Base-by-base conservation (phyloP, 1,140 invertebrate species). In the Drosophila tsacasi region DNA sequence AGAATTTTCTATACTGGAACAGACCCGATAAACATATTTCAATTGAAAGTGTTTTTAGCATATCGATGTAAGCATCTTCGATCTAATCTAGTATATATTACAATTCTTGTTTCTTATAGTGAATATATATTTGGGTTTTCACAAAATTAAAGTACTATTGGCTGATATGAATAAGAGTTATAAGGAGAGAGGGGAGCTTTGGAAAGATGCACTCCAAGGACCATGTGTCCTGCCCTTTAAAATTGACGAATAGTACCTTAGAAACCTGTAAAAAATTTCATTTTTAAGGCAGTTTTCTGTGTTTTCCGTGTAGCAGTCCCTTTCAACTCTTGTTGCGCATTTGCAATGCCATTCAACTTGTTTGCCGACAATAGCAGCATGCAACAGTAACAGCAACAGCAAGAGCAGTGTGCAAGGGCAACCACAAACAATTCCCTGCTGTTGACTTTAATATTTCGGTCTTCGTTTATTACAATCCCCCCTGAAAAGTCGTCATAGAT, bases 321-420 rank as follows among this genome's bases (percentile, higher is more conserved):
- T 40, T 60, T 25, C 54, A 40, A 35, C 67, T 83, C 76, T 75
- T 80, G 80, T 74, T 76, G 81, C 81, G 39, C 81, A 71, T 83
- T 83, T 80, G 81, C 77, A 80, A 81, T 89, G 83, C 83, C 81
- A 87, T 87, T 87, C 84, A 87, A 89, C 83, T 89, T 85, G 77
- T 81, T 72, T 83, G 76, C 75, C 49, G 55, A 50, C 65, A 65
- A 50, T 42, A 60, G 54, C 69, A 52, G 17, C 50, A 25, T 19
- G 49, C 67, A 60, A 71, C 66, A 74, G 57, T 40, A 73, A 21
- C 63, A 57, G 46, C 39, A 32, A 64, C 25, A 50, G 32, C n/a
- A 35, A 66, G 44, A 64, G 25, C 27, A 54, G 37, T 21, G 37
- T 46, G 37, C 35, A 54, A 55, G 23, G 42, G 61, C 39, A 76